These are phyloP conservation scores for Heptranchias perlo DNA, from an alignment of 2,113 vertebrate species.

Conservation along the genomic window DNA sequence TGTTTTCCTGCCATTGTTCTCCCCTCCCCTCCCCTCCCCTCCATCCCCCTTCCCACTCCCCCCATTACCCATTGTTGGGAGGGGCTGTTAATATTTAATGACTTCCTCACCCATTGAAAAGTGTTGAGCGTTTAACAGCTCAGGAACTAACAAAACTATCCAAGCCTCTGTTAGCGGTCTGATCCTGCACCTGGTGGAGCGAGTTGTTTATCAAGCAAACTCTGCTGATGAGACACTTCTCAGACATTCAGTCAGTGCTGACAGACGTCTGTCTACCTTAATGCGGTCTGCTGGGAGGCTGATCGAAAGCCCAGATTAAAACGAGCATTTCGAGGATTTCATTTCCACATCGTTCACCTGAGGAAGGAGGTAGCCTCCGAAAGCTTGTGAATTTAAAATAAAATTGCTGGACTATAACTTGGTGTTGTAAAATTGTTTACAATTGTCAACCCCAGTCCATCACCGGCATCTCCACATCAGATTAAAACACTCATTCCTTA, in stretches of 20 bases:
- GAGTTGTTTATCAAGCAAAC: neutral
- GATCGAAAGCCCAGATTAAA: neutral
- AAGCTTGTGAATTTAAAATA: too few species aligned
- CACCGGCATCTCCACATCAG: too few species aligned
- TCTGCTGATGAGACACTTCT: neutral
- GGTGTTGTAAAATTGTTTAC: too few species aligned
- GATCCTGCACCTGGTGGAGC: neutral
- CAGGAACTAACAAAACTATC: neutral
- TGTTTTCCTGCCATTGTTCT: neutral
- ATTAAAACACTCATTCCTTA: too few species aligned
- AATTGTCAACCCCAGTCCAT: too few species aligned
- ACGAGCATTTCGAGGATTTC: too few species aligned
- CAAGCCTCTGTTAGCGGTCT: too few species aligned
- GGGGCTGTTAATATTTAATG: neutral
- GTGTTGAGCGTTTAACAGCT: neutral
- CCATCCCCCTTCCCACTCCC: neutral
- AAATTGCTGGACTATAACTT: too few species aligned
- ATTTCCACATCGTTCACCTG: too few species aligned
- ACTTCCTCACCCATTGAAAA: neutral
- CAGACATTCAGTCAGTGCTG: neutral
- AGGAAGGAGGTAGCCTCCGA: too few species aligned
- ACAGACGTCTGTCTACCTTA: neutral
- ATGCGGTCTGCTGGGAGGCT: neutral
- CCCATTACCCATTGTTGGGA: neutral
- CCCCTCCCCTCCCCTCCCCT: neutral